Evolutionary conservation across 1,140 invertebrate genomes (phyloP), one percentile per base, ranked within the genome.

Genomic region (Drosophila santomea): DNA sequence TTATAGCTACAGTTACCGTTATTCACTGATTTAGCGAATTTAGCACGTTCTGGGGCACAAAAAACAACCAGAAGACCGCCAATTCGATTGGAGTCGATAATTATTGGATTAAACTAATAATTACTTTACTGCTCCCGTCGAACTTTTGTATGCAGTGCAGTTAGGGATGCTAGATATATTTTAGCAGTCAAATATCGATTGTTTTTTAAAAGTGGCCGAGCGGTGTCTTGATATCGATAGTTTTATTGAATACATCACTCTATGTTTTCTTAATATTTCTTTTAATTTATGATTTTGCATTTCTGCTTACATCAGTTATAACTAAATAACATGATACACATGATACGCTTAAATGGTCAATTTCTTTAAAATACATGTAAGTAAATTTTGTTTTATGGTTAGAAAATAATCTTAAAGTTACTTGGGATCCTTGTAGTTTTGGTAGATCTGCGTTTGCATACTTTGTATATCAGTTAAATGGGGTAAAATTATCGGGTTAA

Each of bases 81-180:
- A 47, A 47, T 25, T 25, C 8, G 43, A 45, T 10, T 32, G 32
- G 32, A 32, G 32, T 32, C 32, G 10, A 12, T 15, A 17, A 23
- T 11, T 45, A 17, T 23, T 12, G 17, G 43, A 45, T 45, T 11
- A 20, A 45, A 45, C 20, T 20, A 45, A 45, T 45, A 45, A 45
- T 45, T 45, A 45, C 43, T 45, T 45, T 45, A 39, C 14, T 45
- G 43, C 43, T 45, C 43, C 43, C 43, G 43, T 45, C 43, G 43
- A 45, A 45, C 43, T 45, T 45, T 45, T 45, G 43, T 45, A 45
- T 45, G 43, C 43, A 45, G 43, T 44, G 38, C 38, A 39, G 38
- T 8, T 39, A 39, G 38, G 14, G 14, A 6, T 39, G 14, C 1
- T 39, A 39, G 38, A 10, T 32, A 10, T 32, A 32, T 32, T 32